phyloP scores from a whole-genome alignment of 2,888 invertebrate genomes.

The Apotomis betuletana region DNA sequence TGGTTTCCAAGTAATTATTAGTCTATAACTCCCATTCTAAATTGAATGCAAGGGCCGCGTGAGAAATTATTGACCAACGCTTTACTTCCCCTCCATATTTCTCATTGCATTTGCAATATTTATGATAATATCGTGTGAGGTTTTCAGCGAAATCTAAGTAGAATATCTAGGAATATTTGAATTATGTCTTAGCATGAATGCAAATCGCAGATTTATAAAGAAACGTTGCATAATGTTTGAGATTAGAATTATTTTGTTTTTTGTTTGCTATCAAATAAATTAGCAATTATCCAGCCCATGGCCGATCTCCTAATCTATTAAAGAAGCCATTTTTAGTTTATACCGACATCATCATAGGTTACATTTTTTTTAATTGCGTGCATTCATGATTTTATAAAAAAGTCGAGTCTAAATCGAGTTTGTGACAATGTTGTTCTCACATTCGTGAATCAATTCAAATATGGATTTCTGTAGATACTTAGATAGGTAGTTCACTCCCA shows the following conservation, averaged over 20 bases:
- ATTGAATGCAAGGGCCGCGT: constrained; percentile 12
- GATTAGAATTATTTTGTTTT: not conserved
- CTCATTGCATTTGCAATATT: constrained; percentile 13
- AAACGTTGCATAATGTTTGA: constrained; percentile 6
- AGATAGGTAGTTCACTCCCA: too few species aligned
- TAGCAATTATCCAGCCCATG: too few species aligned
- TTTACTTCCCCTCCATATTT: constrained; percentile 13
- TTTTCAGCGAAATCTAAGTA: constrained; percentile 24
- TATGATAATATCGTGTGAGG: constrained; percentile 23
- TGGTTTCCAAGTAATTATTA: constrained; percentile 21
- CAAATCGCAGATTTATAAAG: not conserved
- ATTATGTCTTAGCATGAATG: constrained; percentile 16
- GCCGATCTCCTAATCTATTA: too few species aligned
- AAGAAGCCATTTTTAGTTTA: too few species aligned
- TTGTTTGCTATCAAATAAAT: not conserved
- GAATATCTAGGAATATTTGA: constrained; percentile 27
- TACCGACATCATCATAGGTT: too few species aligned
- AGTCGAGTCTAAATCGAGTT: too few species aligned
- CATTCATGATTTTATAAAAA: too few species aligned
- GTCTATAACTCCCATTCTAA: constrained; percentile 8
- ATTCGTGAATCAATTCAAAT: too few species aligned
- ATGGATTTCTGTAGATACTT: too few species aligned
- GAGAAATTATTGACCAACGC: constrained; percentile 19
- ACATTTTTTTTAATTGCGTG: too few species aligned
- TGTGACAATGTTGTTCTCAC: too few species aligned